phyloP scores from a whole-genome alignment of 2,113 vertebrate genomes.

The Oryctolagus cuniculus region DNA sequence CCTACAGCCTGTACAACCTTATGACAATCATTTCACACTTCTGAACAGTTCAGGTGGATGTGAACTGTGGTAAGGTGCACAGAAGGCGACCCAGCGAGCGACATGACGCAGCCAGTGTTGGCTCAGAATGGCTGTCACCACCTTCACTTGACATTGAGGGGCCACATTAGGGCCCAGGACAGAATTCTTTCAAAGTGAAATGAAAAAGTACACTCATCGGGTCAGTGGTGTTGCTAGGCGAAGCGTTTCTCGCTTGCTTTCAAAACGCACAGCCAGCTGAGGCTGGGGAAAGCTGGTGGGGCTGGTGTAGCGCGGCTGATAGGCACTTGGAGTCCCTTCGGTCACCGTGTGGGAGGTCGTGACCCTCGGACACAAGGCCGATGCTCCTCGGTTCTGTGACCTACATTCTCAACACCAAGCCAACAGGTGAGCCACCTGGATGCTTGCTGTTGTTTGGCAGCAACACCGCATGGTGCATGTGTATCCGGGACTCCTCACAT shows the following conservation, averaged over 20 bases:
- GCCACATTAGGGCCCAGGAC: slow-evolving; percentile 32
- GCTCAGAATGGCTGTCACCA: not conserved
- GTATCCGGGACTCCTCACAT: not conserved
- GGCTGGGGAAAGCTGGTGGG: not conserved
- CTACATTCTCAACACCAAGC: not conserved
- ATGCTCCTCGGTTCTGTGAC: not conserved
- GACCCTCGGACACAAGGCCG: not conserved
- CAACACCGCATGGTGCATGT: not conserved
- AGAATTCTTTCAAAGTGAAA: slow-evolving; percentile 32
- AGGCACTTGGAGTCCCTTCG: not conserved
- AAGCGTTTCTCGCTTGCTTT: not conserved
- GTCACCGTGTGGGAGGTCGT: not conserved
- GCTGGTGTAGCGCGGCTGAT: not conserved
- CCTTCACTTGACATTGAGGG: not conserved
- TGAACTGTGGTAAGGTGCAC: too few species aligned
- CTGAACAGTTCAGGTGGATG: not conserved
- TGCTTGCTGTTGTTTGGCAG: not conserved
- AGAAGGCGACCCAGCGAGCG: not conserved
- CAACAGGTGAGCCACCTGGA: not conserved
- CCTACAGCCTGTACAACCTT: not conserved
- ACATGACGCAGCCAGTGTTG: rapidly evolving
- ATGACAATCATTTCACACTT: not conserved
- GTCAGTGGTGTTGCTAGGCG: not conserved
- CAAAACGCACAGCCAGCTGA: not conserved
- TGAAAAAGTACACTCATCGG: slow-evolving; percentile 3